Evolutionary conservation across 1,140 invertebrate species (phyloP), one percentile per base, ranked within the genome.

Genomic region (Ceratoteleas bidentatus): DNA sequence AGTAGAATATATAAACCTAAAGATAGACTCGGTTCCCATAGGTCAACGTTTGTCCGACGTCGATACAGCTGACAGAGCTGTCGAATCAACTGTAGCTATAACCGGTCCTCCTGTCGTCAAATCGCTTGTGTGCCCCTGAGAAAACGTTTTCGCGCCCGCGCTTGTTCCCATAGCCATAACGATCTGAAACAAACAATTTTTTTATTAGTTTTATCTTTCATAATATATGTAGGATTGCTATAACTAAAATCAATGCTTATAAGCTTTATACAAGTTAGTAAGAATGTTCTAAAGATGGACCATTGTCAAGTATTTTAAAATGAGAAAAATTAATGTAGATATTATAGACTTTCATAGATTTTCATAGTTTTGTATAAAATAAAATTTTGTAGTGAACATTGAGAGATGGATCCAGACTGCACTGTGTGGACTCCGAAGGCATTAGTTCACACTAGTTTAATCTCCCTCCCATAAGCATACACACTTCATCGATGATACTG

Each of bases 371-470:
- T n/a, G n/a, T n/a, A n/a, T n/a, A n/a, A n/a, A n/a, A n/a, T n/a
- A n/a, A n/a, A n/a, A n/a, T n/a, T n/a, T n/a, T 94, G 93, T 94
- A 68, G 93, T 92, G 93, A 92, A 94, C 92, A 91, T 92, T 92
- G 94, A 94, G 94, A 94, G 93, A 93, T 93, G 93, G 92, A 93
- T 94, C 92, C 93, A 94, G 93, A 93, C 93, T 93, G 87, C 85
- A 88, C 84, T 81, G 93, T 94, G 93, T 95, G 94, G 93, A 94
- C 93, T 94, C 94, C 94, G 94, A 95, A 95, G 94, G 94, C 94
- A 94, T 94, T 90, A 93, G 90, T 92, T 92, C 92, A 89, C 90
- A 43, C 1, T 24, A 4, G 24, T 87, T 91, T 93, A 84, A 86
- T 95, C 72, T 95, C 89, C 94, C 94, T 94, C 93, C 85, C 92